Evolutionary conservation across 64 coral and sea anemone species (phyloP).

Genomic region (Montipora cactus): DNA sequence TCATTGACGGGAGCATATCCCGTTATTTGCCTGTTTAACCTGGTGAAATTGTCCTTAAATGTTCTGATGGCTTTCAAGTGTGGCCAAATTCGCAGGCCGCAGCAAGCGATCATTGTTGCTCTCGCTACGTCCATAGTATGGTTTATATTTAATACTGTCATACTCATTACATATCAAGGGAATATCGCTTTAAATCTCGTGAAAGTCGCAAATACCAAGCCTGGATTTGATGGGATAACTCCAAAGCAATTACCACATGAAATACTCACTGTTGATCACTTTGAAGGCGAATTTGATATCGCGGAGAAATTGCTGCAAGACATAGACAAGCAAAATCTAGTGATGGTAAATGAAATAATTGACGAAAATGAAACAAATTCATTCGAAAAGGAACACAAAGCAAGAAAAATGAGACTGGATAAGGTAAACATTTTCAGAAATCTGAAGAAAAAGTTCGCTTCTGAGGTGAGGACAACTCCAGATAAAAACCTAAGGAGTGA

Average conservation of each 20-base stretch:
- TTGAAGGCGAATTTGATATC: background rate
- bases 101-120: conserved; percentile 53
- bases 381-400: background rate
- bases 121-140: conserved; percentile 68
- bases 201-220: background rate
- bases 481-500: background rate
- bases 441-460: background rate
- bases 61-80: conserved; percentile 13
- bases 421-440: background rate
- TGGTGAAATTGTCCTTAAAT: background rate
- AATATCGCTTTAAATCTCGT: conserved; percentile 32
- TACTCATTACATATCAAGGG: conserved; percentile 75
- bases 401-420: background rate
- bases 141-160: conserved; percentile 76
- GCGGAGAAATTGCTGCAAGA: background rate
- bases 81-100: conserved; percentile 22
- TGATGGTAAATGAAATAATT: conserved; percentile 18
- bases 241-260: conserved; percentile 10
- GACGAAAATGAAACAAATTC: background rate
- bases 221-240: background rate
- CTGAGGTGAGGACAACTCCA: background rate
- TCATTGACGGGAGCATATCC: background rate
- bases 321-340: background rate
- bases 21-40: background rate
- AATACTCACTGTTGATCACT: background rate